A percentile compares a stretch with the other conserved stretches of the same genome.
Evolutionary conservation across 2,113 vertebrate genomes (phyloP).

Genomic region (Anthoscopus minutus): DNA sequence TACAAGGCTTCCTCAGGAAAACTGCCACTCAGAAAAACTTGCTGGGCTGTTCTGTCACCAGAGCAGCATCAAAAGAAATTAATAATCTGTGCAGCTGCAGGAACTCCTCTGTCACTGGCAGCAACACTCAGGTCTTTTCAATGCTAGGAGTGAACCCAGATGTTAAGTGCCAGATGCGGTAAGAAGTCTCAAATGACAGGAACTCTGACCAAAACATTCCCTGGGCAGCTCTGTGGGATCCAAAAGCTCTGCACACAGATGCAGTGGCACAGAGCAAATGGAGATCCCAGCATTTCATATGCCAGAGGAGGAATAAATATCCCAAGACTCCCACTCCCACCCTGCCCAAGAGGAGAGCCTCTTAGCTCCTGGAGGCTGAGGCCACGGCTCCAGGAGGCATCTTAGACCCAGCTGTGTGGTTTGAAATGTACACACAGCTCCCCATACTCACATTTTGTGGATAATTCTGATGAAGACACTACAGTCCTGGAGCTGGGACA

Average conservation of each 20-base stretch:
- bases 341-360: background rate
- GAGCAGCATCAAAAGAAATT: background rate
- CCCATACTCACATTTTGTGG: conserved; percentile 77
- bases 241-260: background rate
- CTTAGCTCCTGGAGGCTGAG: background rate
- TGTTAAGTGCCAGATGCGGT: background rate
- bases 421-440: background rate
- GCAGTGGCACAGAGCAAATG: background rate
- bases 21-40: background rate
- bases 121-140: background rate
- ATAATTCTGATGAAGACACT: conserved; percentile 75
- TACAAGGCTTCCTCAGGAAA: background rate
- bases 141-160: fast-evolving
- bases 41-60: background rate
- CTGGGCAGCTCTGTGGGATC: background rate
- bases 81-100: background rate
- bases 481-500: conserved; percentile 78
- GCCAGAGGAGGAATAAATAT: background rate
- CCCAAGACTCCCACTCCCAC: background rate
- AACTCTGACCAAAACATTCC: background rate
- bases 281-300: background rate
- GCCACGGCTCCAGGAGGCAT: background rate
- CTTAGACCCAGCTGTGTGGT: background rate
- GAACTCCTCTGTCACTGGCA: background rate
- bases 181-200: background rate